Evolutionary conservation across 1,140 invertebrate species (phyloP).

Genomic region (Chlorops oryzae): DNA sequence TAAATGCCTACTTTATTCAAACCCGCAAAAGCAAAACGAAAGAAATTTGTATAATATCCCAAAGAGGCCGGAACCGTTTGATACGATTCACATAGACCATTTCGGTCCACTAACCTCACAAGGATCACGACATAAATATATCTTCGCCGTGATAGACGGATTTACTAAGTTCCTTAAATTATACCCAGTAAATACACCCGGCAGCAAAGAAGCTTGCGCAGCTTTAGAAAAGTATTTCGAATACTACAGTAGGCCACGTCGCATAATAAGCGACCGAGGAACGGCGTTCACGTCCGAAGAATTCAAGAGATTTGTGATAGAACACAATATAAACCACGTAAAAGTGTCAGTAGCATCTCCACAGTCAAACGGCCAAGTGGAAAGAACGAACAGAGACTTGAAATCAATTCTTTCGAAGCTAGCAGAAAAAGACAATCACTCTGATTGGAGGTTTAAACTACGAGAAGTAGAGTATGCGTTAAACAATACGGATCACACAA

Average conservation of each 20-base stretch:
- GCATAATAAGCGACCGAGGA: constrained; percentile 29
- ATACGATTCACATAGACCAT: constrained; percentile 34
- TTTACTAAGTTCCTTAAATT: constrained; percentile 18
- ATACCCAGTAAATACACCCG: constrained; percentile 12
- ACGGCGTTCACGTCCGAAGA: constrained; percentile 25
- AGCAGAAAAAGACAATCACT: too few species aligned
- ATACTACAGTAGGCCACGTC: constrained; percentile 15
- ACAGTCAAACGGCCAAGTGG: constrained; percentile 20
- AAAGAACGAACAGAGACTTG: too few species aligned
- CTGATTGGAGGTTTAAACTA: too few species aligned
- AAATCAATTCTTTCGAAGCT: too few species aligned
- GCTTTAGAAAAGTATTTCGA: constrained; percentile 17
- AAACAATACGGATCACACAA: constrained; percentile 24
- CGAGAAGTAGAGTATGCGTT: constrained; percentile 24
- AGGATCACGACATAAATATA: too few species aligned
- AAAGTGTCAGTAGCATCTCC: constrained; percentile 13
- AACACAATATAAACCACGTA: constrained; percentile 17
- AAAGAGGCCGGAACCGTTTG: constrained; percentile 23
- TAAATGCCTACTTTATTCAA: too few species aligned
- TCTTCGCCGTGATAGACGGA: constrained; percentile 45
- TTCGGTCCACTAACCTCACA: too few species aligned
- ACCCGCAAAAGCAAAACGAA: too few species aligned
- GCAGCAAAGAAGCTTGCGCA: constrained; percentile 22
- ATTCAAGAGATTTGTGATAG: constrained; percentile 18
- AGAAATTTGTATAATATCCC: too few species aligned